These are phyloP conservation scores for Eupithecia abbreviata DNA, from an alignment of 2,888 invertebrate genomes.

Conservation along the genomic window DNA sequence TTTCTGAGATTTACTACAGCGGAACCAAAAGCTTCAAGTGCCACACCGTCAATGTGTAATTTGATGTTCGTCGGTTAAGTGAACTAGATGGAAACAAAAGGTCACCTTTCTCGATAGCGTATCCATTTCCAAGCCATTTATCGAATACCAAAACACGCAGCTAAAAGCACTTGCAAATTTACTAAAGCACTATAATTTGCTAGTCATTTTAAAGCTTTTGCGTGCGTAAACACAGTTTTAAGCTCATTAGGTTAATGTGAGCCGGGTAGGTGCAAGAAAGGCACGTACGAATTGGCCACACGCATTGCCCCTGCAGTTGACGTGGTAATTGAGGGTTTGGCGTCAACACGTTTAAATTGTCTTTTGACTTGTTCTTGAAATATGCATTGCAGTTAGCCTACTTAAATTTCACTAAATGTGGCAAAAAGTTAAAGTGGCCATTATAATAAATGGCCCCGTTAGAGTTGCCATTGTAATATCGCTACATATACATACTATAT, in stretches of 20 bases:
- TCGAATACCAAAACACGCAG: neutral
- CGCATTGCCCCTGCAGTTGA: constrained; percentile 34
- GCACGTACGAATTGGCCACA: constrained; percentile 36
- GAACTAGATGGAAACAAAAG: neutral
- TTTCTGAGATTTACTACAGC: neutral
- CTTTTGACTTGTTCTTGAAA: constrained; percentile 2
- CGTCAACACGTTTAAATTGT: constrained; percentile 10
- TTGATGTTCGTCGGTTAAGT: neutral
- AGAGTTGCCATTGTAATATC: neutral
- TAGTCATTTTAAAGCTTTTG: constrained; percentile 28
- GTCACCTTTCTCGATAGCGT: neutral
- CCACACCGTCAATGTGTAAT: neutral
- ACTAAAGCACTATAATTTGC: neutral
- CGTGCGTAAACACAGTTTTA: constrained; percentile 42
- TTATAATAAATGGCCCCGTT: neutral
- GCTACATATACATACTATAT: neutral
- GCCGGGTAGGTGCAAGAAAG: constrained; percentile 35
- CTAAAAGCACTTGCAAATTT: neutral
- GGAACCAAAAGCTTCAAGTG: neutral
- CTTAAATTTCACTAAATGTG: neutral
- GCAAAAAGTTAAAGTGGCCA: neutral
- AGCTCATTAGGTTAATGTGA: constrained; percentile 44
- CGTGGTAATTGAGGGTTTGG: constrained; percentile 25
- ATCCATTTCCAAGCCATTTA: neutral
- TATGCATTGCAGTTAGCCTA: neutral